Evolutionary conservation across 2,797 vertebrate species (phyloP).

Genomic region (Pangasius larnaudii): DNA sequence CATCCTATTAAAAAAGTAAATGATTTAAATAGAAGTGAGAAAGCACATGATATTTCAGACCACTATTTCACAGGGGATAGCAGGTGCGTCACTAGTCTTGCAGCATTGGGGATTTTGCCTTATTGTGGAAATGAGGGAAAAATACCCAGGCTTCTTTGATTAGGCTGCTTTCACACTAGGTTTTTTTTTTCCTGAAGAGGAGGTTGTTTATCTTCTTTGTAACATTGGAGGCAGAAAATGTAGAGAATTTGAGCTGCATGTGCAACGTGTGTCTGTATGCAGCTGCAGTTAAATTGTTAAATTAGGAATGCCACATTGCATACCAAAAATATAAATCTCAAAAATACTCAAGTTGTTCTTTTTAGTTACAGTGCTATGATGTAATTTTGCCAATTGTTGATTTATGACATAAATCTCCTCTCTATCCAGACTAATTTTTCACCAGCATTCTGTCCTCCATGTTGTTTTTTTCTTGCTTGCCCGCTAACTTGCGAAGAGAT

Average conservation of each 20-base stretch:
- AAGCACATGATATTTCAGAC: background rate
- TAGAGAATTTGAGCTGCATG: background rate
- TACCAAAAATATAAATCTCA: background rate
- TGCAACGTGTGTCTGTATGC: background rate
- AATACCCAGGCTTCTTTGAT: background rate
- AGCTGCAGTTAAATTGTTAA: background rate
- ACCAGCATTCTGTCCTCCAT: background rate
- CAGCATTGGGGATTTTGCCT: background rate
- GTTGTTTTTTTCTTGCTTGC: background rate
- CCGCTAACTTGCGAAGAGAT: too few relatives aligned
- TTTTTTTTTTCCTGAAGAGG: background rate
- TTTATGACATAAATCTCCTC: background rate
- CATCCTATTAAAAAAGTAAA: background rate
- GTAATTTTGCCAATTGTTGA: background rate
- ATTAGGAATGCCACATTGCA: background rate
- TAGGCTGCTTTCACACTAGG: constrained; percentile 9
- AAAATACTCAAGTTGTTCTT: background rate
- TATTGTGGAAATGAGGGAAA: background rate
- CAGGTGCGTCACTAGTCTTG: background rate
- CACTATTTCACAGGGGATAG: background rate
- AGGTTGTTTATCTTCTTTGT: background rate
- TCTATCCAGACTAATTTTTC: background rate
- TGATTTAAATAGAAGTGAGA: background rate
- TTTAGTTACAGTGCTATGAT: background rate
- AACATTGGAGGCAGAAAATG: background rate